A percentile compares a stretch with the other conserved stretches of the same genome.
Evolutionary conservation across 1,140 invertebrate species (phyloP).

Genomic region (Drosophila chauvacae): DNA sequence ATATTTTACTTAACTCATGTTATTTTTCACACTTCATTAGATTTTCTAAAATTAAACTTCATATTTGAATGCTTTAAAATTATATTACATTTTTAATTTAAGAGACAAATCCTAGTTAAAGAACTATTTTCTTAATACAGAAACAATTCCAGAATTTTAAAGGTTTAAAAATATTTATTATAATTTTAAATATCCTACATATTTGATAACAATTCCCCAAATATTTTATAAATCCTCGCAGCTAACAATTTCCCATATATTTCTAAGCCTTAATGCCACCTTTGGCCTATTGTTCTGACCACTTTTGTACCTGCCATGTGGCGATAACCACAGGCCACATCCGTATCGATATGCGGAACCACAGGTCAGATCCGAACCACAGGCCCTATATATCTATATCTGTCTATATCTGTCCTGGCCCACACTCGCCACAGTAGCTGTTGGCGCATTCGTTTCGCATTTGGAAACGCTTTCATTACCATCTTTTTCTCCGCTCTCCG

Average conservation of each 20-base stretch:
- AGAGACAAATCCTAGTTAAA: background rate
- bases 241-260: background rate
- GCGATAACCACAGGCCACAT: conserved; percentile 43
- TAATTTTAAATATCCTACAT: too few species aligned
- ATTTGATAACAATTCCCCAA: background rate
- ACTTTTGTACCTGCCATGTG: conserved; percentile 28
- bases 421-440: conserved; percentile 74
- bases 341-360: conserved; percentile 21
- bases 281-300: conserved; percentile 13
- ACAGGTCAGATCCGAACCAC: conserved; percentile 35
- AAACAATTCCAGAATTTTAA: background rate
- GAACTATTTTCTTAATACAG: background rate
- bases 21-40: too few species aligned
- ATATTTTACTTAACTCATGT: too few species aligned
- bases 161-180: background rate
- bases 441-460: conserved; percentile 81
- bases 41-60: too few species aligned
- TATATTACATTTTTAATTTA: too few species aligned
- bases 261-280: background rate
- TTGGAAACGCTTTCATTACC: conserved; percentile 83
- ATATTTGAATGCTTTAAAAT: too few species aligned
- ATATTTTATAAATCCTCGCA: background rate
- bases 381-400: conserved; percentile 38
- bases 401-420: conserved; percentile 41
- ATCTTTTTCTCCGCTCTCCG: background rate